A percentile compares a stretch with the other conserved stretches of the same genome.
Evolutionary conservation across 2,888 invertebrate species (phyloP).

Genomic region (Notocelia uddmanniana): DNA sequence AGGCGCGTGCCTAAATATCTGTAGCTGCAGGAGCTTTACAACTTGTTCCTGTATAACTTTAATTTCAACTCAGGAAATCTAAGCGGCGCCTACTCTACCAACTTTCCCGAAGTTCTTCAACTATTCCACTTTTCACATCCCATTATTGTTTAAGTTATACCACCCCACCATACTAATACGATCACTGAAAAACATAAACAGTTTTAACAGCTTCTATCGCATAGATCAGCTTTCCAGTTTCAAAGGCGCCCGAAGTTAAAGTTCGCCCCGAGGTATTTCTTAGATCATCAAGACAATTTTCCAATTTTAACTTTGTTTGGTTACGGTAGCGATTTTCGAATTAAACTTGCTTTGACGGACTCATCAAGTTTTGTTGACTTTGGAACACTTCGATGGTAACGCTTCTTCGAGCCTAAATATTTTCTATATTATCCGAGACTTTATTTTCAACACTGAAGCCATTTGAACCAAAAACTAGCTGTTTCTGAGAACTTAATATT

Average conservation of each 20-base stretch:
- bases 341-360: conserved; percentile 75
- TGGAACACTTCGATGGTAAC: conserved; percentile 58
- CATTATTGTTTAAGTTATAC: conserved; percentile 46
- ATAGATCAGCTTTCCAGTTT: conserved; percentile 75
- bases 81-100: conserved; percentile 8
- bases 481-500: too few relatives aligned
- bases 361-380: conserved; percentile 74
- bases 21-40: background rate
- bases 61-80: conserved; percentile 13
- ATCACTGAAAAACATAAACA: conserved; percentile 71
- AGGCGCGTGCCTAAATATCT: background rate
- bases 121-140: conserved; percentile 41
- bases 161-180: conserved; percentile 35
- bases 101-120: conserved; percentile 30
- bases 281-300: conserved; percentile 79
- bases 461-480: background rate
- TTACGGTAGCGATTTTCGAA: conserved; percentile 75
- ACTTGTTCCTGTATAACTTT: background rate
- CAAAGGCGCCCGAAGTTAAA: conserved; percentile 76
- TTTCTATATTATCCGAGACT: conserved; percentile 32
- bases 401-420: conserved; percentile 37
- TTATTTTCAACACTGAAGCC: background rate
- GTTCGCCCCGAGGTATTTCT: conserved; percentile 77
- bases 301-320: conserved; percentile 80
- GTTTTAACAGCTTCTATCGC: conserved; percentile 69